Percentiles rank a stretch among this genome's conserved stretches.
Evolutionary conservation across 2,113 vertebrate species (phyloP).

Genomic region (Jaculus jaculus): DNA sequence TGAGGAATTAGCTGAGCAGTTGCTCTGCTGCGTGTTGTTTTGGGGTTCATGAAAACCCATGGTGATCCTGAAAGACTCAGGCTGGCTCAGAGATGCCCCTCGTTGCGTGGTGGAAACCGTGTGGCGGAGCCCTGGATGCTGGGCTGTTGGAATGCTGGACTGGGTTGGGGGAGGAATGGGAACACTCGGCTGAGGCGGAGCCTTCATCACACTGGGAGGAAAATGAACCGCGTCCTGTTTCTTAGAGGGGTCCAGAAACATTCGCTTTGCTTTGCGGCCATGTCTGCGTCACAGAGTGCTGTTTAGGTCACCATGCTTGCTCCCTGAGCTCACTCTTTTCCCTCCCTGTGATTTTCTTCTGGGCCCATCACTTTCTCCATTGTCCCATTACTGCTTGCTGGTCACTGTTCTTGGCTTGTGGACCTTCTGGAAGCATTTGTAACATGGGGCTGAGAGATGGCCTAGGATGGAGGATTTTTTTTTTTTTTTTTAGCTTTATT

Average conservation of each 20-base stretch:
- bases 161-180: background rate
- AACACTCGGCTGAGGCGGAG: background rate
- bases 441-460: background rate
- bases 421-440: background rate
- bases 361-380: background rate
- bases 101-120: background rate
- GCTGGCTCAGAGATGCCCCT: background rate
- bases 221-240: background rate
- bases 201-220: background rate
- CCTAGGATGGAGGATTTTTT: background rate
- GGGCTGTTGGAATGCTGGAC: background rate
- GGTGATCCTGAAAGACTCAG: background rate
- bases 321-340: background rate
- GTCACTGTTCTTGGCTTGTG: background rate
- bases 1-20: conserved; percentile 45
- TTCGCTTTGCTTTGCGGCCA: background rate
- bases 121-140: background rate
- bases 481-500: too few species aligned
- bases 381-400: background rate
- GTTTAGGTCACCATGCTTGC: background rate
- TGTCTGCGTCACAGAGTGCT: background rate
- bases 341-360: background rate
- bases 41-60: conserved; percentile 32
- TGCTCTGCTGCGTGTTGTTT: conserved; percentile 19
- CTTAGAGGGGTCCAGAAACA: background rate